These are phyloP conservation scores for Poecilus cupreus DNA, from an alignment of 2,888 invertebrate genomes.

Conservation along the genomic window DNA sequence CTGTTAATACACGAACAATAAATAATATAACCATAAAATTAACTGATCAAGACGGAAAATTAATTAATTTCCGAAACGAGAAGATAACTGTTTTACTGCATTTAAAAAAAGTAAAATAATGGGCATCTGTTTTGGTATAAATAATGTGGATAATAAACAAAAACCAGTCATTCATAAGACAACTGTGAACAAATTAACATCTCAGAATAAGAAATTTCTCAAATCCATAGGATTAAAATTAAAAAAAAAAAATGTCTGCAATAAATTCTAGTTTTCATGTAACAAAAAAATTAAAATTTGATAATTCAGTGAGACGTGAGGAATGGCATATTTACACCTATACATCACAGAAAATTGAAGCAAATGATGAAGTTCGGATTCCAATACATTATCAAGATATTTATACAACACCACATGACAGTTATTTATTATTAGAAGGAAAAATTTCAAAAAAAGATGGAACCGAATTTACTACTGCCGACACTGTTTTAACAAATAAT, in stretches of 20 bases:
- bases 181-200: slow-evolving; percentile 3
- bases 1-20: slow-evolving; percentile 64
- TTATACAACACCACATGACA: slow-evolving; percentile 65
- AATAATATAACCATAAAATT: slow-evolving; percentile 65
- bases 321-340: slow-evolving; percentile 66
- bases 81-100: slow-evolving; percentile 64
- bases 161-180: neutral
- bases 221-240: slow-evolving; percentile 57
- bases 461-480: too few species aligned
- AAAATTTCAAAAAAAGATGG: slow-evolving; percentile 55
- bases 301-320: slow-evolving; percentile 63
- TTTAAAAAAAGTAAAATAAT: slow-evolving; percentile 35
- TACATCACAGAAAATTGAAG: slow-evolving; percentile 63
- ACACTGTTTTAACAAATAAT: slow-evolving; percentile 59
- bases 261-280: slow-evolving; percentile 63
- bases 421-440: slow-evolving; percentile 63
- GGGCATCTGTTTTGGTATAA: too few species aligned
- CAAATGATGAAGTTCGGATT: slow-evolving; percentile 67
- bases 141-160: neutral
- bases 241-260: slow-evolving; percentile 55
- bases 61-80: slow-evolving; percentile 67
- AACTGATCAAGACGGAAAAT: slow-evolving; percentile 66
- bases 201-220: slow-evolving; percentile 56
- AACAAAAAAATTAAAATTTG: slow-evolving; percentile 58
- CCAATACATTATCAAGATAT: slow-evolving; percentile 66